Evolutionary conservation across 2,888 invertebrate genomes (phyloP), one percentile per base, ranked within the genome.

Genomic region (Anthophora plumipes): DNA sequence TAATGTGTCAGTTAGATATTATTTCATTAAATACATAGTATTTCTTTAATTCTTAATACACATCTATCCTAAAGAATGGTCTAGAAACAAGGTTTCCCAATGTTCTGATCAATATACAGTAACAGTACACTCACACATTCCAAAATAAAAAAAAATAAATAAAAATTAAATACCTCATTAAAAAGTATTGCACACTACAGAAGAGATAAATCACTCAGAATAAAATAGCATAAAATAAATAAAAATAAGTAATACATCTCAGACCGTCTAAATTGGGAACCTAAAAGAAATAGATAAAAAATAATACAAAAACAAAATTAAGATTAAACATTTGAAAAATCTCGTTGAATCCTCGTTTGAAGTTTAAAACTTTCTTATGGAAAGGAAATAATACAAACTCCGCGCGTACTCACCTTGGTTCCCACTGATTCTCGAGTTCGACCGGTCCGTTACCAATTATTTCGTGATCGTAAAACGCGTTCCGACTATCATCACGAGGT

Each of bases 401-500:
- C 22, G 31, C 9, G 14, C 43, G 25, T 39, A 22, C 61, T 69
- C 22, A 72, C 78, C 43, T 80, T 46, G 68, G 14, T 41, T 12
- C 39, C 43, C 6, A 1, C 43, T 43, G 46, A 48, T 9, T 54
- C n/a, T 17, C 31, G 50, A 63, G 48, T 46, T 63, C 39, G 67
- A 25, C 20, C 25, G 41, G 20, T n/a, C 11, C 12, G 22, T n/a
- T 52, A 17, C 52, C n/a, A 46, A 59, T 69, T 73, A 78, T 43
- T 73, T 50, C 52, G 14, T 54, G 54, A 68, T 63, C 50, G 25
- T 17, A 39, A 60, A 48, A 43, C 20, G 8, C 50, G 22, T 64
- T 54, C 39, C 41, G 22, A 41, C 39, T 57, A 17, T 78, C 80
- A 80, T 80, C 67, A 69, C 73, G 73, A 73, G 17, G 48, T 22